Conservation (phyloP, 1,140 invertebrate genomes). For the Philaenus spumarius region DNA sequence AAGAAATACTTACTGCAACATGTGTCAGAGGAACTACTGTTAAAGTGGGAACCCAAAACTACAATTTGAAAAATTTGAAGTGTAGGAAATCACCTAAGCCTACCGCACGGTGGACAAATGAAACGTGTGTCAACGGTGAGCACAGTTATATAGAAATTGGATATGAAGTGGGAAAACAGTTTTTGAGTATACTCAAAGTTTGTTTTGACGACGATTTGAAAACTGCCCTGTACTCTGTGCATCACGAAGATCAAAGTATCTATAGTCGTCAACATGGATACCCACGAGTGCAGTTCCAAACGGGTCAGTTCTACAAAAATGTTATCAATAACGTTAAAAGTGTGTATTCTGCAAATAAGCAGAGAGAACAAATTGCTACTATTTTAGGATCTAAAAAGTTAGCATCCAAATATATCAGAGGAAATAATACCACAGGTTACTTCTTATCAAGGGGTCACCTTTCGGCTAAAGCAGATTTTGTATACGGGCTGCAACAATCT, state of each 20-base stretch:
- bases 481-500: constrained; percentile 38
- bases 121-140: constrained; percentile 8
- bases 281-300: constrained; percentile 18
- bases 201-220: constrained; percentile 32
- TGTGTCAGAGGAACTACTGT: constrained; percentile 14
- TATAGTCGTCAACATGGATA: neutral
- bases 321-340: constrained; percentile 23
- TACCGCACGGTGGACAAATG: constrained; percentile 10
- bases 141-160: constrained; percentile 32
- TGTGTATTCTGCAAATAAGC: constrained; percentile 26
- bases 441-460: constrained; percentile 39
- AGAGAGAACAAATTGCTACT: constrained; percentile 22
- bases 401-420: constrained; percentile 18
- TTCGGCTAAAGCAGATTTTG: constrained; percentile 42
- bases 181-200: constrained; percentile 28
- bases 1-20: constrained; percentile 3
- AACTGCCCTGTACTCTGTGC: constrained; percentile 29
- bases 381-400: constrained; percentile 24
- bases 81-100: constrained; percentile 19
- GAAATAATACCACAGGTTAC: constrained; percentile 29
- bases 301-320: constrained; percentile 26
- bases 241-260: neutral
- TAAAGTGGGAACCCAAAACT: neutral
- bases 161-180: constrained; percentile 28
- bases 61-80: constrained; percentile 14